Evolutionary conservation across 1,140 invertebrate genomes (phyloP).

Genomic region (Drosophila subpulchrella): DNA sequence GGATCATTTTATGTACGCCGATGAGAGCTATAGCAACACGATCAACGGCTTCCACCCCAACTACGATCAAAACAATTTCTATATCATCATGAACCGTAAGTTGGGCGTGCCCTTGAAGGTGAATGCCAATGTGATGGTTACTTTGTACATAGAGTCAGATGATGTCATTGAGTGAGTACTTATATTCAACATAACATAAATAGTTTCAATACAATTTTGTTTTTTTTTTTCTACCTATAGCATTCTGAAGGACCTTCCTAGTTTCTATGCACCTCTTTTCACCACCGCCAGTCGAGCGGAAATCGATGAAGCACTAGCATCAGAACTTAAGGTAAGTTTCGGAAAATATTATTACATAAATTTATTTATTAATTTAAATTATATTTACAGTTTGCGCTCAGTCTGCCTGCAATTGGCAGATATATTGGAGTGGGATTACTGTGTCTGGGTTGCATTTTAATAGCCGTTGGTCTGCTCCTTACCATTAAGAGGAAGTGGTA

Average conservation of each 20-base stretch:
- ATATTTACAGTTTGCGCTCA: slow-evolving; percentile 48
- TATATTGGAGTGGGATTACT: slow-evolving; percentile 66
- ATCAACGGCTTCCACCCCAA: slow-evolving; percentile 90
- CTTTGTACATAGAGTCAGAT: slow-evolving; percentile 87
- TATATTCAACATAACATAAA: not conserved
- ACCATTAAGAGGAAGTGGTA: slow-evolving; percentile 65
- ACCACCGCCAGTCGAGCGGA: slow-evolving; percentile 61
- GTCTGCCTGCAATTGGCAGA: slow-evolving; percentile 58
- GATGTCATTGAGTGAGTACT: slow-evolving; percentile 86
- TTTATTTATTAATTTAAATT: not conserved
- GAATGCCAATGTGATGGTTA: slow-evolving; percentile 89
- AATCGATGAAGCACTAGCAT: slow-evolving; percentile 57
- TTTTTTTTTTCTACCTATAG: slow-evolving; percentile 19
- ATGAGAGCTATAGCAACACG: slow-evolving; percentile 87
- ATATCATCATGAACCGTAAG: slow-evolving; percentile 89
- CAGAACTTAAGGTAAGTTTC: slow-evolving; percentile 55
- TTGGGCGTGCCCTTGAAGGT: slow-evolving; percentile 89
- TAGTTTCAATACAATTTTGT: not conserved
- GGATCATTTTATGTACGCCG: slow-evolving; percentile 94
- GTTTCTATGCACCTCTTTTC: slow-evolving; percentile 78
- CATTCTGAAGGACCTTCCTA: slow-evolving; percentile 59
- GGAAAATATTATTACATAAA: not conserved
- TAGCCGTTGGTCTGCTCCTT: slow-evolving; percentile 45
- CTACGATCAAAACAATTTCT: slow-evolving; percentile 89
- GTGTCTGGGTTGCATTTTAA: slow-evolving; percentile 58